Evolutionary conservation across 2,113 vertebrate genomes (phyloP), one percentile per base, ranked within the genome.

Genomic region (Callorhinus ursinus): DNA sequence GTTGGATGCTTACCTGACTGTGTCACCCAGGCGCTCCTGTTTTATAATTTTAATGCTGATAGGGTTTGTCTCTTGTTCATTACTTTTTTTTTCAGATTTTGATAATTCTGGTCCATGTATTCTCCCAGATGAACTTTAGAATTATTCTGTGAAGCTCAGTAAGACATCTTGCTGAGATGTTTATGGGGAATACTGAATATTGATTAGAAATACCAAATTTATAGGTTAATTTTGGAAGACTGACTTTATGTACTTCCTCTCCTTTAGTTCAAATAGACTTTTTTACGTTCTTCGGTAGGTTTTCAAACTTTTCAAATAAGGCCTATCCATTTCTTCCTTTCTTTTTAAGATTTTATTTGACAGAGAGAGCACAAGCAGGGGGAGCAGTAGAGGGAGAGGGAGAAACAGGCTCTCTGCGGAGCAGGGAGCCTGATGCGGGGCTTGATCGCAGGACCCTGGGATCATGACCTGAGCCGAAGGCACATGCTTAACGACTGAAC

Each of bases 201-300:
- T 81, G 31, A 91, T 49, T 95, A 61, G 67, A 59, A 83, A 65
- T 95, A 86, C 51, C 69, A 42, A 91, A 76, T 69, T 92, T 71
- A 61, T 71, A 77, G 82, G 15, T 93, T 96, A 94, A 74, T 87
- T 94, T 92, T 86, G 13, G 76, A 77, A 92, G 76, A 46, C 79
- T 82, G 61, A 61, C 55, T 84, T 79, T n/a, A 36, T 67, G 8
- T 88, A 57, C 53, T 90, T 95, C 22, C 26, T 80, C 3, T 90
- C 31, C n/a, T 80, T 76, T 79, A 59, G 57, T 96, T 95, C 46
- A 88, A 53, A 67, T 57, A 84, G 63, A 83, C 42, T 67, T 90
- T 80, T 87, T 82, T 88, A 65, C 74, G 59, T 87, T 59, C n/a
- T 51, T 90, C 31, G 55, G 59, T 90, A 71, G 26, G 65, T 93